Evolutionary conservation across 2,113 vertebrate genomes (phyloP).

Genomic region (Porphyrio hochstetteri): DNA sequence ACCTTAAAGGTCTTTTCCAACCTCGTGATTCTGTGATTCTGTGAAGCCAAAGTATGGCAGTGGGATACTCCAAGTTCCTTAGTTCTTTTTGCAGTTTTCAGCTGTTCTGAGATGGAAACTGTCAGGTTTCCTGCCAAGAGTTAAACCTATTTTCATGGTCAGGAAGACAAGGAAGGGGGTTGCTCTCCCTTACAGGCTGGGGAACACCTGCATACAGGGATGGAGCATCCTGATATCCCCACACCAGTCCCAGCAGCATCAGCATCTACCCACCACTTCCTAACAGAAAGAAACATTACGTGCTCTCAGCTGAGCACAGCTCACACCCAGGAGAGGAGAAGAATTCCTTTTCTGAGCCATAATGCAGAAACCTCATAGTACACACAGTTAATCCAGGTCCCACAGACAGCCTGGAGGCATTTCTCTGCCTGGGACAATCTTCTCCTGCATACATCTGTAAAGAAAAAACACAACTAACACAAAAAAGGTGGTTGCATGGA

Average conservation of each 20-base stretch:
- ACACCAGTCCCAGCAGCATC: neutral
- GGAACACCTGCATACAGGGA: neutral
- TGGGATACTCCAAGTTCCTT: neutral
- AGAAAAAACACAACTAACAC: neutral
- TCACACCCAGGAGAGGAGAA: neutral
- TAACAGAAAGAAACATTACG: neutral
- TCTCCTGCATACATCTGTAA: neutral
- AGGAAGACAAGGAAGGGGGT: neutral
- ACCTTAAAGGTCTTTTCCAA: too few species aligned
- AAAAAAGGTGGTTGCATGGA: neutral
- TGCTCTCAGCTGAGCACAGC: neutral
- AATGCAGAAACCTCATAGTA: neutral
- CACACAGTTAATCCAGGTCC: neutral
- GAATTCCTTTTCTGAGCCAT: neutral
- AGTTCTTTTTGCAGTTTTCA: neutral
- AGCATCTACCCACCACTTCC: neutral
- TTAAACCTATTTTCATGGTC: neutral
- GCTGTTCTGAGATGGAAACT: neutral
- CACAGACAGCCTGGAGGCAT: neutral
- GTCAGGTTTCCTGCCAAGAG: neutral
- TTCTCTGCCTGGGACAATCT: neutral
- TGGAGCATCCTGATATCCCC: neutral
- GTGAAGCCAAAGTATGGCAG: neutral
- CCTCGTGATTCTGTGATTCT: too few species aligned
- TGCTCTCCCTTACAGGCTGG: neutral